Evolutionary conservation across 2,797 vertebrate species (phyloP).

Genomic region (Phoeniculus purpureus): DNA sequence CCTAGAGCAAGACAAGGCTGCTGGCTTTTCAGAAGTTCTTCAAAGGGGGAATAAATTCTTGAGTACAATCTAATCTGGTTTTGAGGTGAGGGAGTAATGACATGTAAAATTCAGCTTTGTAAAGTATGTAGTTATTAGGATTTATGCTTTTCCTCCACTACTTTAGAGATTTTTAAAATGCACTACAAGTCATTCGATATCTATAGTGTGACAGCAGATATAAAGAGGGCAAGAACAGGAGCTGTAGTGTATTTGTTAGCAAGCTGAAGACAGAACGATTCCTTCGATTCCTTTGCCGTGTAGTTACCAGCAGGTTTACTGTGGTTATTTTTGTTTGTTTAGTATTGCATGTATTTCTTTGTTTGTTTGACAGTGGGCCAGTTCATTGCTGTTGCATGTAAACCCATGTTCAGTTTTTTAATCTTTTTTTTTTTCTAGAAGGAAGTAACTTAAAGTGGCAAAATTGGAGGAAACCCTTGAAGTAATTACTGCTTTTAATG

Average conservation of each 20-base stretch:
- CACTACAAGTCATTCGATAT: background rate
- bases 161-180: background rate
- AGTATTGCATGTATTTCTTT: background rate
- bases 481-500: background rate
- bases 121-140: background rate
- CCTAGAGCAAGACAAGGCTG: background rate
- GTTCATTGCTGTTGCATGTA: accelerated
- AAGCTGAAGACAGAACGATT: background rate
- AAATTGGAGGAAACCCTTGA: background rate
- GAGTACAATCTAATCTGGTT: background rate
- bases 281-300: background rate
- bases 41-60: background rate
- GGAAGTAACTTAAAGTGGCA: background rate
- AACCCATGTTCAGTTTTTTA: background rate
- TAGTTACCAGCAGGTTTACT: background rate
- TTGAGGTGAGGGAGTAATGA: background rate
- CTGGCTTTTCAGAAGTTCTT: background rate
- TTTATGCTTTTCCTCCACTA: background rate
- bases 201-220: background rate
- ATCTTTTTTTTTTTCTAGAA: background rate
- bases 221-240: background rate
- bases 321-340: background rate
- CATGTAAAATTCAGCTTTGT: background rate
- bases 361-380: background rate
- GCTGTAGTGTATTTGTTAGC: background rate